Evolutionary conservation across 1,140 invertebrate genomes (phyloP).

Genomic region (Palaemon carinicauda): DNA sequence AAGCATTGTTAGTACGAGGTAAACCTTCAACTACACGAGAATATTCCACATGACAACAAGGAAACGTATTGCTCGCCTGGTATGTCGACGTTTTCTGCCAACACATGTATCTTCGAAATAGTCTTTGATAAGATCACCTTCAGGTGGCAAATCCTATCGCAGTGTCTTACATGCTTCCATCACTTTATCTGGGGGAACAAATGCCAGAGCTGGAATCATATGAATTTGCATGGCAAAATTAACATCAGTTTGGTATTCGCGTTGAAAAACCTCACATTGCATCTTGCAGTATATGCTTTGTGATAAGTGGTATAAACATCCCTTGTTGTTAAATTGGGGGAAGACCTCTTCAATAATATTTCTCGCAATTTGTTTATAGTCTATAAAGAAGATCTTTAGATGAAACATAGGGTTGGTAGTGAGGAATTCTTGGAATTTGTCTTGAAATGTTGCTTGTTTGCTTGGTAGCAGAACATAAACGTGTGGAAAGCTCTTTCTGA

Average conservation of each 20-base stretch:
- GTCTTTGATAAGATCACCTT: neutral
- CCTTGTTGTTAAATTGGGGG: neutral
- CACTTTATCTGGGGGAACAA: neutral
- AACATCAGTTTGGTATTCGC: neutral
- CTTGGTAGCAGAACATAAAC: constrained; percentile 4
- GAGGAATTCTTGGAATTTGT: neutral
- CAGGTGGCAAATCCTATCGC: neutral
- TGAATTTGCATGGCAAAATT: neutral
- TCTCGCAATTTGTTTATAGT: neutral
- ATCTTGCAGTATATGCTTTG: neutral
- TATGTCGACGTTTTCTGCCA: neutral
- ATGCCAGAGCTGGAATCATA: neutral
- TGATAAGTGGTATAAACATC: neutral
- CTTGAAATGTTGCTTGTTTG: neutral
- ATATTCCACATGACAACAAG: neutral
- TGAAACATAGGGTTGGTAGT: too few relatives aligned
- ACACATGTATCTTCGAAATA: neutral
- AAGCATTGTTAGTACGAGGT: neutral
- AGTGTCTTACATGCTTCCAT: neutral
- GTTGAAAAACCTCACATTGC: neutral
- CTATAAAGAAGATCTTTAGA: too few relatives aligned
- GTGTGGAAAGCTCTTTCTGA: too few relatives aligned
- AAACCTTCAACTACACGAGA: neutral
- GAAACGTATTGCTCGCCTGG: neutral
- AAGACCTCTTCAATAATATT: neutral